Evolutionary conservation across 2,888 invertebrate genomes (phyloP).

Genomic region (Linnaemya tessellans): DNA sequence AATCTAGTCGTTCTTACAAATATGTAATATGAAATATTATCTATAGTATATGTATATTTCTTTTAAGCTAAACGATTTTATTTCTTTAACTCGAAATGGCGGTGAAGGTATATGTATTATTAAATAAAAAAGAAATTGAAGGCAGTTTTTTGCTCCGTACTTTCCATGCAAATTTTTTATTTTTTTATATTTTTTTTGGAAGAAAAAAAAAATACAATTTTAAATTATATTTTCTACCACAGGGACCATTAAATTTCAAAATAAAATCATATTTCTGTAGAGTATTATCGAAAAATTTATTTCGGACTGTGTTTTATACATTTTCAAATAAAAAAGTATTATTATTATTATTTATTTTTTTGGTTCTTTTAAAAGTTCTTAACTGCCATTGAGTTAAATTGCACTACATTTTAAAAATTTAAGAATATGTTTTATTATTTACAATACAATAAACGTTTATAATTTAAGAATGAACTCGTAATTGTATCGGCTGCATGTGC

Average conservation of each 20-base stretch:
- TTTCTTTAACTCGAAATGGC: constrained; percentile 41
- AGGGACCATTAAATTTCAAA: constrained; percentile 24
- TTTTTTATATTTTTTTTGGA: too few species aligned
- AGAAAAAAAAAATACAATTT: too few species aligned
- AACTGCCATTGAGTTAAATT: constrained; percentile 37
- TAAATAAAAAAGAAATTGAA: background rate
- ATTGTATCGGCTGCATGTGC: too few species aligned
- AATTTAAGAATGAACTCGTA: too few species aligned
- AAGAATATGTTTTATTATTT: constrained; percentile 28
- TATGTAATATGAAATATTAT: constrained; percentile 17
- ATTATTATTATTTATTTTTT: background rate
- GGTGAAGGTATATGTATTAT: background rate
- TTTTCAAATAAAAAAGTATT: background rate
- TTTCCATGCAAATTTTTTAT: background rate
- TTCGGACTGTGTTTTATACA: background rate
- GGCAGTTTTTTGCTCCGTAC: background rate
- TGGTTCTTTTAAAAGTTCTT: background rate
- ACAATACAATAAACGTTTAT: constrained; percentile 4
- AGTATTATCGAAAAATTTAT: background rate
- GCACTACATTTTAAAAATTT: constrained; percentile 5
- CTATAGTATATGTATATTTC: constrained; percentile 11
- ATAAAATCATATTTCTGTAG: constrained; percentile 6
- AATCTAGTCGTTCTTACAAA: constrained; percentile 68
- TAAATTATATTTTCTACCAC: background rate
- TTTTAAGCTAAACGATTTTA: constrained; percentile 30